Conservation (phyloP, 2,888 invertebrate species). For the Tridacna gigas region DNA sequence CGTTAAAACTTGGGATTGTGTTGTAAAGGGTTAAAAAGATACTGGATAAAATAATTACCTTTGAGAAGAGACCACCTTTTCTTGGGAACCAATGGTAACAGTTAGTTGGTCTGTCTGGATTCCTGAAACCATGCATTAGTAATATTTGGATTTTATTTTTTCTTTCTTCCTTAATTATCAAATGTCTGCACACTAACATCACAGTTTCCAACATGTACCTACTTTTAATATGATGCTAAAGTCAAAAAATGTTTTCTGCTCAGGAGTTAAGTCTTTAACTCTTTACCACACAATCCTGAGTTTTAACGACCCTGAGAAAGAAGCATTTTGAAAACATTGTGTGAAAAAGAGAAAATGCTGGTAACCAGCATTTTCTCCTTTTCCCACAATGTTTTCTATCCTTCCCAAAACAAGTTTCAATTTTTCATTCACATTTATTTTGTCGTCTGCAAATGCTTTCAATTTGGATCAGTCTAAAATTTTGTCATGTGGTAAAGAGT, state of each 20-base stretch:
- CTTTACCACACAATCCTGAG: no score
- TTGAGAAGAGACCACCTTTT: constrained; percentile 47
- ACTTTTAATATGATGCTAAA: no score
- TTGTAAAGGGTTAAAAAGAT: background rate
- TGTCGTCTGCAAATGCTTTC: constrained; percentile 8
- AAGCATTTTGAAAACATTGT: background rate
- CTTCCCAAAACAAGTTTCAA: background rate
- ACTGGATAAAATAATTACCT: constrained; percentile 19
- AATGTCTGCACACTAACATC: no score
- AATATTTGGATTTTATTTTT: no score
- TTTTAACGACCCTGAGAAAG: no score
- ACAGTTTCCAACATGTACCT: no score
- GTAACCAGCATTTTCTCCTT: constrained; percentile 20
- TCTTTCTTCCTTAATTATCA: no score
- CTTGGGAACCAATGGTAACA: constrained; percentile 29
- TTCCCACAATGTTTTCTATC: constrained; percentile 2
- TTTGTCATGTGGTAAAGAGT: no score
- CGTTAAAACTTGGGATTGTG: background rate
- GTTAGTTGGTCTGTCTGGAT: constrained; percentile 15
- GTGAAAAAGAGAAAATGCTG: constrained; percentile 11
- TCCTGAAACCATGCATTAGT: constrained; percentile 11
- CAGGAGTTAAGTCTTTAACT: no score
- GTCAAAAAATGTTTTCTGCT: no score
- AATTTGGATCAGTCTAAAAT: background rate
- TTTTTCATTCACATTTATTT: background rate